Evolutionary conservation across 37 sponge, comb jelly and placozoan species (phyloP).

Genomic region (Hormiphora californensis): DNA sequence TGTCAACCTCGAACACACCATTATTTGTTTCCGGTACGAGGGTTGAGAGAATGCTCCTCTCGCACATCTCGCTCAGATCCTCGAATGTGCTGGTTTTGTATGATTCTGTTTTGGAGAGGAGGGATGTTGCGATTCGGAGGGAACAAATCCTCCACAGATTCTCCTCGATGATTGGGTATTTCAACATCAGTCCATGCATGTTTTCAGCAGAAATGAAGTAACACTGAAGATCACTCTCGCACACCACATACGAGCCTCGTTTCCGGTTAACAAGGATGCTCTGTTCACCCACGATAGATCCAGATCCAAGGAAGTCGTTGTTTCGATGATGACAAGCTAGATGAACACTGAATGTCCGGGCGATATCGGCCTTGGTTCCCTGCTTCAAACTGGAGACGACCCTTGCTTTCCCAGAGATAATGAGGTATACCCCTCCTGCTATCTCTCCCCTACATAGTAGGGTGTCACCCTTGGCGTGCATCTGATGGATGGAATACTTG

Average conservation of each 20-base stretch:
- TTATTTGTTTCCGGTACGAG: conserved; percentile 33
- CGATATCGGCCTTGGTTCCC: not conserved
- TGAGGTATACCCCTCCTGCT: conserved; percentile 62
- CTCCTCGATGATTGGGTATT: conserved; percentile 68
- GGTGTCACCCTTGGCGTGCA: conserved; percentile 62
- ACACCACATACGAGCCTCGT: conserved; percentile 48
- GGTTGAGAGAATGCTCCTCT: not conserved
- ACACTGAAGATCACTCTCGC: conserved; percentile 73
- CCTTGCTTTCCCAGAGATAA: conserved; percentile 64
- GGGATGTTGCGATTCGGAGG: conserved; percentile 61
- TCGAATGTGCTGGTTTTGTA: conserved; percentile 23
- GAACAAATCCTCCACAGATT: conserved; percentile 77
- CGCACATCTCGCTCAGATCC: not conserved
- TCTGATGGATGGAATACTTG: conserved; percentile 53
- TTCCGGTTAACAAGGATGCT: conserved; percentile 58
- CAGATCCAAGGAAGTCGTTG: conserved; percentile 64
- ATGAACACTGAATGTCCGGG: not conserved
- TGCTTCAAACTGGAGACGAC: not conserved
- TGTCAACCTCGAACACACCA: conserved; percentile 18
- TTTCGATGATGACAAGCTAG: conserved; percentile 16
- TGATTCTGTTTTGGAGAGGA: conserved; percentile 55
- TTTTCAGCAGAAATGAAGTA: conserved; percentile 61
- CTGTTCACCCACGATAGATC: conserved; percentile 73
- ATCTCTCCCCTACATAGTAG: conserved; percentile 60
- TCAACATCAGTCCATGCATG: conserved; percentile 58